Conservation (phyloP, 2,888 invertebrate species). For the Ramazzottius varieornatus region DNA sequence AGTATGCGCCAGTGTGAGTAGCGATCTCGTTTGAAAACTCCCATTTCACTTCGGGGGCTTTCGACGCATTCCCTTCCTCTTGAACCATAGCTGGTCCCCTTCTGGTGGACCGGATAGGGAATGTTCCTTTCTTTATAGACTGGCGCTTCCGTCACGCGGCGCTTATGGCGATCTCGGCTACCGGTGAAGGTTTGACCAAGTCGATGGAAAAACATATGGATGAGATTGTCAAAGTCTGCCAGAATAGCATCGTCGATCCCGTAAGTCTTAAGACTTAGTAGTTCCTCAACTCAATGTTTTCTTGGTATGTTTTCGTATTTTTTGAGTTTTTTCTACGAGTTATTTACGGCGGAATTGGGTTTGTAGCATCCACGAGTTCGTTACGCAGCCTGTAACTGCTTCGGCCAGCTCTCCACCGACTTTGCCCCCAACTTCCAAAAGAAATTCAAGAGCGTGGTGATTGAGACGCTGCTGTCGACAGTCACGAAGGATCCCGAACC, state of each 20-base stretch:
- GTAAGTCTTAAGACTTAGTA: no score
- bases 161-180: conserved; percentile 88
- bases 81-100: no score
- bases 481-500: conserved; percentile 73
- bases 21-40: no score
- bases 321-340: background rate
- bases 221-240: conserved; percentile 65
- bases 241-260: conserved; percentile 54
- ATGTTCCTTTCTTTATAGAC: conserved; percentile 19
- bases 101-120: no score
- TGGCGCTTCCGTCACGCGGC: conserved; percentile 55
- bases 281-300: background rate
- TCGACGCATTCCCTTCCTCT: no score
- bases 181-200: conserved; percentile 92
- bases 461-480: conserved; percentile 40
- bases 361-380: conserved; percentile 59
- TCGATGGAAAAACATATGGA: conserved; percentile 88
- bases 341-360: conserved; percentile 11
- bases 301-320: background rate
- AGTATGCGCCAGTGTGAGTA: no score
- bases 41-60: no score
- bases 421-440: conserved; percentile 89
- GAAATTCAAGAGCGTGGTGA: conserved; percentile 70
- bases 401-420: conserved; percentile 96
- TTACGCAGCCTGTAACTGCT: conserved; percentile 90